Base-by-base conservation (phyloP, 2,888 invertebrate species). In the Carcina quercana region DNA sequence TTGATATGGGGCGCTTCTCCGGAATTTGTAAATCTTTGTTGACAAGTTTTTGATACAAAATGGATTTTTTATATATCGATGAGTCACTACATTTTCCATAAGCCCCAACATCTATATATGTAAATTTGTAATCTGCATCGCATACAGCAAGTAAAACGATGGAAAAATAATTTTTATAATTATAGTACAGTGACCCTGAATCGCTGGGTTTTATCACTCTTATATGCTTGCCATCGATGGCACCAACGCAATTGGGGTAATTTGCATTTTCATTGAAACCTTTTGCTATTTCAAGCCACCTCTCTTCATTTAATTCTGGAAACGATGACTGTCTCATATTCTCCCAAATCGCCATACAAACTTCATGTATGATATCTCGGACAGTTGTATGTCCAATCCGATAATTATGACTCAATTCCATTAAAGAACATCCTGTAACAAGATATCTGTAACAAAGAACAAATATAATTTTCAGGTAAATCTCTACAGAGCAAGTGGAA, bases 201-300 rank as follows among this genome's bases (percentile, higher is more conserved):
- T 37, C 28, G 29, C 34, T 29, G 12, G 52, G 50, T 32, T 37
- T 29, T 31, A 34, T 30, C 13, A 55, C 42, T 20, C 35, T 28
- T 5, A 52, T 34, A 35, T 54, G 47, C 33, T 53, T 53, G 10
- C 51, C 53, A 34, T 51, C 48, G 21, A 50, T 34, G n/a, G 41
- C 35, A 5, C 46, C 43, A 14, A 45, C 21, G 28, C 40, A 40
- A 25, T 41, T 40, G 14, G 37, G 39, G 20, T 17, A 17, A 17
- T 17, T 17, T 17, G 17, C 17, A 17, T 17, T 17, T 17, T 17
- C 17, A 17, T 17, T 17, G 17, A 17, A 17, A 17, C 17, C 17
- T 17, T 17, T 17, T 17, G 17, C 17, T 17, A 17, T 17, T 17
- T 17, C 17, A 17, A 17, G 17, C 17, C 17, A 17, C 17, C 17